Base-by-base conservation (phyloP, 2,113 vertebrate genomes). In the Malurus alboscapulatus region DNA sequence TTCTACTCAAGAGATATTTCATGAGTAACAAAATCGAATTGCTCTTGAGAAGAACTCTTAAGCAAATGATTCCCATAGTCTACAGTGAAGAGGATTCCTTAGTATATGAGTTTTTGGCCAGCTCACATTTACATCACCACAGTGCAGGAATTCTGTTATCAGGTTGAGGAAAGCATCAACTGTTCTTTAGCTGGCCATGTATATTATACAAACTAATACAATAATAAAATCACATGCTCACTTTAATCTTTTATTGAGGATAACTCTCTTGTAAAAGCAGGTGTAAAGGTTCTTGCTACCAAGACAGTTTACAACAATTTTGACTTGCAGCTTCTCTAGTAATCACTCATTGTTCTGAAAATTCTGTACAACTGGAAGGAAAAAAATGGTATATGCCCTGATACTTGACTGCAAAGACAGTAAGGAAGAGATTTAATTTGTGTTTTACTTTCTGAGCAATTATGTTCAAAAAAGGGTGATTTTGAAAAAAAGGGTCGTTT, bases 281-380 rank as follows among this genome's bases (percentile, higher is more conserved):
- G 45, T 30, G 54, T 85, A 25, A 66, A 93, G 6, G 50, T 17
- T 66, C 86, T 40, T 66, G 9, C 9, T 62, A 62, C 14, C 15
- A 55, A 88, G 68, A 77, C 4, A 80, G 90, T 61, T 50, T 75
- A 63, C 66, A 91, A 84, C 16, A 10, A 59, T 93, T 93, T 92
- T 88, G 67, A 34, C 66, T 91, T 89, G 40, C 45, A 94, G 66
- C 20, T 71, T 84, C 20, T 75, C 63, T 93, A 51, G 44, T 48
- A 78, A 87, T 91, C 40, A 81, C 32, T 95, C 65, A 68, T 91
- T 76, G 7, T 59, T 83, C 92, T 85, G 48, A 55, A 92, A 91
- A 84, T 62, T 32, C 6, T 21, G 34, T 84, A 42, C 42, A 91
- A 78, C 14, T 80, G 36, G 48, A 84, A 89, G 25, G 51, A 59